Evolutionary conservation across 2,797 vertebrate genomes (phyloP).

Genomic region (Phataginus tetradactyla): DNA sequence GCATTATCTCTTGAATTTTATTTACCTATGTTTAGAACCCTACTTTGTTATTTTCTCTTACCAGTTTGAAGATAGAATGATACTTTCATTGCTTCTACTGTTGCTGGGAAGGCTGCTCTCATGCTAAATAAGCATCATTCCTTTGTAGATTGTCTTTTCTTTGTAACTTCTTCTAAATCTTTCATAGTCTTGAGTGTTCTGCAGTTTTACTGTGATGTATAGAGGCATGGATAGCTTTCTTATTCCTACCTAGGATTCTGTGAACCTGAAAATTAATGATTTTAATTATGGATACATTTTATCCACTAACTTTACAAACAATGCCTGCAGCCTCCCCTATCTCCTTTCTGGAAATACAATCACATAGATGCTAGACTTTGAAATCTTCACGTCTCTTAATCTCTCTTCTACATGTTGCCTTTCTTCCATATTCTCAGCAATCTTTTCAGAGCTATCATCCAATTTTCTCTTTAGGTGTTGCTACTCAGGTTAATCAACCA

Average conservation of each 20-base stretch:
- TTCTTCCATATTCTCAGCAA: neutral
- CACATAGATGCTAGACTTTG: neutral
- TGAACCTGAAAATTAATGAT: neutral
- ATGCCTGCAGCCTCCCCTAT: neutral
- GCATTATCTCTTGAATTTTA: neutral
- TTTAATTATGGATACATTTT: neutral
- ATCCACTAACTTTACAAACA: neutral
- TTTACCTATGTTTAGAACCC: neutral
- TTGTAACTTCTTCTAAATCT: neutral
- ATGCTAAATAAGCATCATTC: neutral
- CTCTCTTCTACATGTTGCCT: neutral
- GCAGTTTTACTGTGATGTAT: neutral
- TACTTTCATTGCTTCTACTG: neutral
- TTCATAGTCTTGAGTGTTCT: neutral
- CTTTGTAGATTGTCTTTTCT: neutral
- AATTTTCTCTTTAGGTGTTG: neutral
- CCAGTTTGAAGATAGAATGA: neutral
- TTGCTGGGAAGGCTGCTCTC: neutral
- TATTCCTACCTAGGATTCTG: neutral
- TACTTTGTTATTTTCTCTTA: neutral
- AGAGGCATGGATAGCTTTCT: neutral
- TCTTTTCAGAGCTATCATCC: neutral
- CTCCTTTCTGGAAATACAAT: neutral
- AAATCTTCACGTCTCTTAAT: neutral
- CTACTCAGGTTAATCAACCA: neutral